phyloP scores from a whole-genome alignment of 2,888 invertebrate genomes.

The Pasiphila rectangulata region DNA sequence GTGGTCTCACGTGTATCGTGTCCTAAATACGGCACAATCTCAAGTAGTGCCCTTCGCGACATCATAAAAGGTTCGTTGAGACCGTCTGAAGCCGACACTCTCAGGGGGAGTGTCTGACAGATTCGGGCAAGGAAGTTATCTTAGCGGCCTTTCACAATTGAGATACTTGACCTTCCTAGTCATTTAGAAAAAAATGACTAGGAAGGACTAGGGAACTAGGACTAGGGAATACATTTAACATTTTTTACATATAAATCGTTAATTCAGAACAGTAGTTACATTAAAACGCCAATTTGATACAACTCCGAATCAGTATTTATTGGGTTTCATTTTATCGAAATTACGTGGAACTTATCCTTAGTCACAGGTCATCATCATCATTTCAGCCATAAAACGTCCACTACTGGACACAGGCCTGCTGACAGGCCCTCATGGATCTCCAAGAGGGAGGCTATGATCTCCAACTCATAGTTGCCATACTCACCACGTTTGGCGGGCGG shows the following conservation, averaged over 20 bases:
- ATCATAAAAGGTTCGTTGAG: constrained; percentile 18
- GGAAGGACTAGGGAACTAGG: no score
- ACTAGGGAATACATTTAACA: no score
- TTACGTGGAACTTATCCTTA: not conserved
- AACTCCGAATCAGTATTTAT: not conserved
- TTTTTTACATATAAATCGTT: not conserved
- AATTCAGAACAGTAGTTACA: not conserved
- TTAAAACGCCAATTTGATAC: not conserved
- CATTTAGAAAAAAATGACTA: no score
- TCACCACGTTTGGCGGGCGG: no score
- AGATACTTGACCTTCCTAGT: no score
- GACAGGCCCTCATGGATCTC: no score
- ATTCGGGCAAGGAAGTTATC: constrained; percentile 9
- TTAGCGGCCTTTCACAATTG: not conserved
- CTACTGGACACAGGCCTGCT: no score
- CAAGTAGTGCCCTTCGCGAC: constrained; percentile 18
- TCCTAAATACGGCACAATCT: constrained; percentile 22
- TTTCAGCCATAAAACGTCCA: no score
- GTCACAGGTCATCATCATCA: not conserved
- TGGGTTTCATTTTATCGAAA: not conserved
- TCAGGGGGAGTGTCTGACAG: constrained; percentile 7
- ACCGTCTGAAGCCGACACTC: constrained; percentile 8
- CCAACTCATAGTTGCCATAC: no score
- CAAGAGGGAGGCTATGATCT: no score
- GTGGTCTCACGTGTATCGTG: constrained; percentile 28